Evolutionary conservation across 2,797 vertebrate genomes (phyloP).

Genomic region (Tarsius wallacei): DNA sequence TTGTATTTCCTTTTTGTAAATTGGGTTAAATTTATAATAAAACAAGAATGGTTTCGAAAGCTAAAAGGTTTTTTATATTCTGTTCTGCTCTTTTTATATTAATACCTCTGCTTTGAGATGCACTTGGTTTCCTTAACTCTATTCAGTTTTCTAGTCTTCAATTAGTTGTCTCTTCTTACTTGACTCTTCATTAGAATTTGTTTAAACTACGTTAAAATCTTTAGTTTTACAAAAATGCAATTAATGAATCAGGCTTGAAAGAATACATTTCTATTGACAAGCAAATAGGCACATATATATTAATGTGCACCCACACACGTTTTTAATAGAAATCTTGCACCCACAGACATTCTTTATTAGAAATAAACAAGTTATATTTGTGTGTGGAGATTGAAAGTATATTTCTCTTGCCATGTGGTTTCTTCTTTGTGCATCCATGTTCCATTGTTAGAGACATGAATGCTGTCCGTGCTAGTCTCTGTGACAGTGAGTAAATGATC

Average conservation of each 20-base stretch:
- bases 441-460: neutral
- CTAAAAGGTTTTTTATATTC: neutral
- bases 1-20: neutral
- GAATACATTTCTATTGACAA: neutral
- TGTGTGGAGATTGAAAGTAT: neutral
- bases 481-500: neutral
- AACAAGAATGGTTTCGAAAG: constrained; percentile 6
- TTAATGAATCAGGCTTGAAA: neutral
- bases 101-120: neutral
- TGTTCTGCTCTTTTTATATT: neutral
- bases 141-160: neutral
- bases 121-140: neutral
- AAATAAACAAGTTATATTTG: neutral
- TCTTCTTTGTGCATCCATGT: neutral
- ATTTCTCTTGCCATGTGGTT: neutral
- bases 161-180: neutral
- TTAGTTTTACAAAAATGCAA: neutral
- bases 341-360: neutral
- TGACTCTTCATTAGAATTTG: neutral
- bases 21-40: neutral
- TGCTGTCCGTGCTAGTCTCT: neutral
- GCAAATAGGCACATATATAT: neutral
- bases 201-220: neutral
- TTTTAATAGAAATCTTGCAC: neutral
- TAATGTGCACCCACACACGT: neutral